Base-by-base conservation (phyloP, 2,113 vertebrate species). In the Phylloscopus trochiloides region DNA sequence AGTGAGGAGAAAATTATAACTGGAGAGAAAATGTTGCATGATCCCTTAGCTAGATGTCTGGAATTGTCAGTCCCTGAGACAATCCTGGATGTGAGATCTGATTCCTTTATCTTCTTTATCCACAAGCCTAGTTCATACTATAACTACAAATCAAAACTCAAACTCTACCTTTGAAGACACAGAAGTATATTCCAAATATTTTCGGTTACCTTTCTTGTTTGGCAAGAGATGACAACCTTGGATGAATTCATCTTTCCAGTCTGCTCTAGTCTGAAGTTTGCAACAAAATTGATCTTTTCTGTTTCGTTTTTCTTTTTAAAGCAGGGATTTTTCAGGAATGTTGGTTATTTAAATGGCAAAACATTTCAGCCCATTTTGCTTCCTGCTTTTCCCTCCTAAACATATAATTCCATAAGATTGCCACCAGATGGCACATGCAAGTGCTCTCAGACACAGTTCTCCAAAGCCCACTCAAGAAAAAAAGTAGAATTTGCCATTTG, bases 151-250 rank as follows among this genome's bases (percentile, higher is more conserved):
- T 43, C 28, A 88, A 82, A 80, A 10, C 21, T 47, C 52, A 87
- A 48, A 67, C 6, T 75, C 52, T 72, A 43, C 26, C 11, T 89
- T 40, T 51, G 87, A 87, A 91, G 84, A 75, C 70, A 28, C 18
- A 87, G 65, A 77, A 87, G 36, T 48, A 59, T 48, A 90, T 61
- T 78, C 52, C 57, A 96, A 87, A 85, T 90, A 78, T 85, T 91
- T 90, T 63, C 43, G 67, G 22, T 65, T 86, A 65, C 16, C 29
- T 73, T 87, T 96, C n/a, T 84, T 59, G 40, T 65, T 78, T 94
- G 90, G 80, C 72, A 94, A 22, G 16, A 84, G 25, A 51, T 43
- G 12, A 74, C 28, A 85, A 63, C 5, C 26, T 72, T 45, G 57
- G 28, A 85, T 59, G 31, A 75, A 84, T 82, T 67, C 51, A n/a